Evolutionary conservation across 2,888 invertebrate species (phyloP), one percentile per base, ranked within the genome.

Genomic region (Parasteatoda lunata): DNA sequence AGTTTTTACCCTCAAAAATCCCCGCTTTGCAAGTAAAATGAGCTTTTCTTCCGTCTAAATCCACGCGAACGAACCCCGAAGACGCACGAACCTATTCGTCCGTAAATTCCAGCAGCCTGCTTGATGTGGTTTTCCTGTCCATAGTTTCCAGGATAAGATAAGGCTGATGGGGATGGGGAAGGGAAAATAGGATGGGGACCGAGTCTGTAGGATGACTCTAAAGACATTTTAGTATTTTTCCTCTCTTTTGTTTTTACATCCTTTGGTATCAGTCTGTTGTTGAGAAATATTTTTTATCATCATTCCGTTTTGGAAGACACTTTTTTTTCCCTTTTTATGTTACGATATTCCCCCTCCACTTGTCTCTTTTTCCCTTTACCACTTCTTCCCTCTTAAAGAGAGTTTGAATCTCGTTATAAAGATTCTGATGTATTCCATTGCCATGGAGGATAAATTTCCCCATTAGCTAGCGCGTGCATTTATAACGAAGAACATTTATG

Each of bases 381-480:
- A 30, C 64, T 47, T 54, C 54, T 69, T 49, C 7, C 15, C 77
- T 51, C 69, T 68, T 68, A 77, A 69, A 69, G 77, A 69, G 77
- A 52, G 68, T 81, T 81, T 81, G 81, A 81, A 81, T 81, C 81
- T 81, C 81, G 81, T 81, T 81, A 81, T 81, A 72, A 66, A 81
- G 75, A 81, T 70, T 66, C 45, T 75, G 75, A 81, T 81, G 73
- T 69, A 81, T 81, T 81, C 69, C 11, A n/a, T 79, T 13, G 11
- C 70, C 54, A 59, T 30, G 51, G 8, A 11, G 81, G 81, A 81
- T 81, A 81, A 81, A 81, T 81, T 81, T 75, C 51, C 75, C 69
- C 81, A 73, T 68, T 75, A 81, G 73, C 69, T 75, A 59, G 45
- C 66, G 81, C 81, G 75, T 75, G 81, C 69, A 69, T 75, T 45